Base-by-base conservation (phyloP, 2,888 invertebrate species). In the Chamaedrilus cognettii region DNA sequence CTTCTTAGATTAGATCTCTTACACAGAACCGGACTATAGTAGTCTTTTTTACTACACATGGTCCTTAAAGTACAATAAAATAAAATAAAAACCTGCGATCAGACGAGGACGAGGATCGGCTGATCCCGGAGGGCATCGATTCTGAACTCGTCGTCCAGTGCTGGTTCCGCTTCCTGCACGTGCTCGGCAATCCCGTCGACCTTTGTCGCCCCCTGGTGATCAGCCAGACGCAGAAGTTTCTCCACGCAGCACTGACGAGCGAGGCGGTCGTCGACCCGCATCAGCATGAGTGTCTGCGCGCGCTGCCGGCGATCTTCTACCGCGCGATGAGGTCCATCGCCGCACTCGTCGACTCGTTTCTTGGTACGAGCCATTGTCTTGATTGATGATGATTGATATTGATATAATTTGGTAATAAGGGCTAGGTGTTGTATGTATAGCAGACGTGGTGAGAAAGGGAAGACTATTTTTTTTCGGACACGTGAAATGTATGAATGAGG, bases 111-210 rank as follows among this genome's bases (percentile, higher is more conserved):
- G 95, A 96, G 81, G 87, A 87, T 2, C 89, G 88, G 75, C 84
- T 96, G 57, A 60, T 96, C 67, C 93, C 95, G 1, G 82, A 87
- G 0, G 90, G 90, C 61, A 96, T 96, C 92, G 88, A 89, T 55
- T 93, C 95, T 81, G 82, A 83, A 72, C 93, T 94, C 69, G 90
- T 96, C 50, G 91, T 93, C 67, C 97, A 98, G 86, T 91, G 92
- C 77, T 97, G 97, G 97, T 97, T 94, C 85, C 88, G 97, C 69
- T 91, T 97, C 79, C 86, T 97, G 69, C 94, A 96, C 79, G 93
- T 94, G 50, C 90, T 97, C 70, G 96, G 96, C 34, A 96, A 96
- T 85, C 97, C 97, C 0, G 94, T 94, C 0, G 94, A 94, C 77
- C 86, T 98, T 69, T 77, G 80, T 64, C 77, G 77, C 23, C 79